Evolutionary conservation across 2,113 vertebrate species (phyloP), one percentile per base, ranked within the genome.

Genomic region (Microtus oregoni): DNA sequence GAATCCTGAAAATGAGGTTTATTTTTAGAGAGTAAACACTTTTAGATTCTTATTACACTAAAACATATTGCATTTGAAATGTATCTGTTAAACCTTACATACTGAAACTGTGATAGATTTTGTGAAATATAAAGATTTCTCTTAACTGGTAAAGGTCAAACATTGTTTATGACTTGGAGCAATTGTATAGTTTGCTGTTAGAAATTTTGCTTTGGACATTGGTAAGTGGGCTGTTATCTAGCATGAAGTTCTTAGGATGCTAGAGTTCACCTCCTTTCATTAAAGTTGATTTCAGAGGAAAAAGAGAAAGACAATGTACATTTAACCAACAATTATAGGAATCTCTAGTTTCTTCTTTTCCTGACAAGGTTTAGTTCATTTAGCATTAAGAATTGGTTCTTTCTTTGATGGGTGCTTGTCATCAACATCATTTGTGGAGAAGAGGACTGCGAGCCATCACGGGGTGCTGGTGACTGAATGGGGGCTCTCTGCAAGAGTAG

Each of bases 171-270:
- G 98, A 97, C 95, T 96, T 97, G 97, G 96, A 98, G 96, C 97
- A 98, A 94, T 97, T 98, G 24, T 98, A 98, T 98, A 97, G 98
- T 98, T 98, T 98, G 97, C 97, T 98, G 83, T 98, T 98, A 93
- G 67, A 90, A 93, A 94, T 96, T 96, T 96, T 97, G 91, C 68
- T 98, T 96, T 97, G 94, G 94, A 81, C 94, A 97, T 93, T 95
- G 87, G 88, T 94, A 94, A 97, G 81, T 65, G 87, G 93, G 95
- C 98, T 98, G 0, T 90, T 87, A n/a, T 20, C 65, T 7, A 65
- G 9, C 90, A 94, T 96, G 61, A 55, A 94, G 81, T 96, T 24
- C 75, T 98, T 98, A 96, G 24, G 61, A 95, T 95, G 86, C 70
- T 44, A 44, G 44, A 44, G 44, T 44, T 44, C 44, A 11, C 96